Evolutionary conservation across 1,140 invertebrate genomes (phyloP).

Genomic region (Platorchestia sp.): DNA sequence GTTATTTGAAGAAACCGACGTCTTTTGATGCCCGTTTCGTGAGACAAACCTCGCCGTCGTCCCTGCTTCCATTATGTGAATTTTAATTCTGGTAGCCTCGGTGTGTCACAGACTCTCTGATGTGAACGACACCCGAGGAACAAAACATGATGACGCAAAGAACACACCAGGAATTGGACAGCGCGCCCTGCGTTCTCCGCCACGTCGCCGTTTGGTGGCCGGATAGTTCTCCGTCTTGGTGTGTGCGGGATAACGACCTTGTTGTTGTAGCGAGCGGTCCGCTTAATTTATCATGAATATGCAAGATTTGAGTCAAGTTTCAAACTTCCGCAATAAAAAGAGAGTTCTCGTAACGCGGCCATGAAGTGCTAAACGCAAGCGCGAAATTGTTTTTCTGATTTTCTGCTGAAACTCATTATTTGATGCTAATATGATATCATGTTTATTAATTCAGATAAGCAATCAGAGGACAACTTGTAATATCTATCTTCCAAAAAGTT

Average conservation of each 20-base stretch:
- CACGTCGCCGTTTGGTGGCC: background rate
- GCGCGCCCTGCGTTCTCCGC: no score
- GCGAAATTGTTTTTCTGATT: background rate
- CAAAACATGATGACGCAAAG: background rate
- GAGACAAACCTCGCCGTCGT: background rate
- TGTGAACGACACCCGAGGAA: background rate
- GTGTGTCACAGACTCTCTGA: background rate
- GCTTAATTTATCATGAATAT: background rate
- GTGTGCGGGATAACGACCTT: background rate
- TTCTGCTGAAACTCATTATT: background rate
- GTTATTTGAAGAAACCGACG: background rate
- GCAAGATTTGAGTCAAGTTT: background rate
- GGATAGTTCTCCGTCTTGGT: background rate
- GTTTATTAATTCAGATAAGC: no score
- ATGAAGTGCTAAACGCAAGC: background rate
- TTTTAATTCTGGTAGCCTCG: background rate
- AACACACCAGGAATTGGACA: background rate
- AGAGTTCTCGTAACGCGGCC: background rate
- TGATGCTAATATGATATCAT: no score
- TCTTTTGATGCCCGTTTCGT: background rate
- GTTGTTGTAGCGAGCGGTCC: background rate
- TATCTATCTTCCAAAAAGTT: no score
- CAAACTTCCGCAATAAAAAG: background rate
- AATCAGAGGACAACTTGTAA: no score
- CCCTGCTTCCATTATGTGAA: background rate